Evolutionary conservation across 2,888 invertebrate species (phyloP), one percentile per base, ranked within the genome.

Genomic region (Oligia latruncula): DNA sequence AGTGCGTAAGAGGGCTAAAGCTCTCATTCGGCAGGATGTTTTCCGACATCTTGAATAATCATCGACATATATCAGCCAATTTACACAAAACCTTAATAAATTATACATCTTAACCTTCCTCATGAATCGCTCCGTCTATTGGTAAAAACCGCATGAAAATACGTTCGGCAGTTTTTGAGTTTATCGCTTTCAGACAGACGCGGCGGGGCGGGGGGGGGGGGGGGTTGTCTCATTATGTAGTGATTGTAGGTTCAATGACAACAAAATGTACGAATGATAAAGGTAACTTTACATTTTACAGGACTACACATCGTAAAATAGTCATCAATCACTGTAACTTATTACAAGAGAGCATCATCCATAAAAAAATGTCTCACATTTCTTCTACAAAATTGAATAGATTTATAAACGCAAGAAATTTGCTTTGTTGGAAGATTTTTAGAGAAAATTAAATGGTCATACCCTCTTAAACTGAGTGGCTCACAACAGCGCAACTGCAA

Each of bases 401-500:
- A 89, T 88, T 89, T 88, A 81, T 79, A 80, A 79, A 76, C 74
- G 72, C 79, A 87, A 83, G 77, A 82, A 82, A 85, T 82, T 83
- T 81, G 78, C 88, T 88, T 86, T 87, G 86, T 88, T 83, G 80
- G 75, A 81, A 86, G 84, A 87, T 83, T 88, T 89, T 90, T 89
- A 87, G 83, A 88, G 84, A 84, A 88, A 88, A 88, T 88, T 88
- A 88, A 88, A 90, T 86, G 90, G 90, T 90, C 88, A 89, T 90
- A 84, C 87, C 83, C 84, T 90, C 85, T 90, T 88, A 87, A 88
- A 90, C 84, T 84, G 87, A 90, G 88, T 90, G 88, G 85, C 89
- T 90, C 86, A 88, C 87, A 90, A 90, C 85, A 89, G 87, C 85
- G 84, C 87, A 78, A 88, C 83, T 90, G 91, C 90, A 89, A 87